Conservation (phyloP, 1,140 invertebrate species). For the Patella vulgata region DNA sequence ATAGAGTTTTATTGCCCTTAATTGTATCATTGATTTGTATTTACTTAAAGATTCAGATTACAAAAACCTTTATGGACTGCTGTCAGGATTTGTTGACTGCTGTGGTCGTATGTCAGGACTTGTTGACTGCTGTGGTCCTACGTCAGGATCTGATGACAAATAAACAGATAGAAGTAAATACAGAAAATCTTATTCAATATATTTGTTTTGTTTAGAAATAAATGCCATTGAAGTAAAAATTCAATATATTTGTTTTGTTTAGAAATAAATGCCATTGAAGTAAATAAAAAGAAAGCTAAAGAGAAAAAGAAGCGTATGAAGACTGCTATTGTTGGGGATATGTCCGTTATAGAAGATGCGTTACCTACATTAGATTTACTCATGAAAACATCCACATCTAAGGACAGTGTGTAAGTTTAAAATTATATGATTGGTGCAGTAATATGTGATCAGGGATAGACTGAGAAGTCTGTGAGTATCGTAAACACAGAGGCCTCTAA, state of each 20-base stretch:
- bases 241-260: constrained; percentile 22
- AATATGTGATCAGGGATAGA: neutral
- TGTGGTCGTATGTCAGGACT: too few species aligned
- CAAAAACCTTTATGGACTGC: too few species aligned
- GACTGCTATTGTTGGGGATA: constrained; percentile 58
- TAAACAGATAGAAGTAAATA: too few species aligned
- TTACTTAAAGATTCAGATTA: too few species aligned
- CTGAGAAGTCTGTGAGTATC: neutral
- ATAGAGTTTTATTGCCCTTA: too few species aligned
- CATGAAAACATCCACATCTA: constrained; percentile 41
- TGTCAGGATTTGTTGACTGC: too few species aligned
- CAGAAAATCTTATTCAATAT: too few species aligned
- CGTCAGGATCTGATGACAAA: too few species aligned
- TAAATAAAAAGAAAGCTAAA: constrained; percentile 47
- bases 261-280: constrained; percentile 55
- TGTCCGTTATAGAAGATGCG: constrained; percentile 51
- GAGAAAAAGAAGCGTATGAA: constrained; percentile 51
- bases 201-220: too few species aligned
- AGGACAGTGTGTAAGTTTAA: neutral
- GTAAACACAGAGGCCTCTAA: too few species aligned
- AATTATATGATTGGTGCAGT: neutral
- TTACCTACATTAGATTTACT: constrained; percentile 61
- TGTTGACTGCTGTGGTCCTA: too few species aligned
- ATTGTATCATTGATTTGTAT: too few species aligned
- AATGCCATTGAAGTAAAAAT: neutral